These are phyloP conservation scores for Palythoa grandis DNA, from an alignment of 92 coral and sea anemone species.

Conservation along the genomic window DNA sequence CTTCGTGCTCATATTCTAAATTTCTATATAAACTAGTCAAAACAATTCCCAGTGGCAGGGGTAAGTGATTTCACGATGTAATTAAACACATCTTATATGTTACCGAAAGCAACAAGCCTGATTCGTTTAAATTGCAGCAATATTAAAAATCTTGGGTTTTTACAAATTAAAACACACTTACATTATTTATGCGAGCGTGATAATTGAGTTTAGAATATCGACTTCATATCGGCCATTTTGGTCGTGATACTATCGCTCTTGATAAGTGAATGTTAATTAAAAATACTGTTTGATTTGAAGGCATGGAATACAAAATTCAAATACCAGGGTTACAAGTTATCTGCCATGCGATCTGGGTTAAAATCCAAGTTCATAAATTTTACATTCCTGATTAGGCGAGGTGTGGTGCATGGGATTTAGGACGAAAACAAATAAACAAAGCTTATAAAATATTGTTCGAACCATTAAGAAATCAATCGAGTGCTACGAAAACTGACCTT, in stretches of 20 bases:
- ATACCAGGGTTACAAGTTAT: background rate
- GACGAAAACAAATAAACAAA: slow-evolving; percentile 33
- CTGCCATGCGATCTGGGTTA: background rate
- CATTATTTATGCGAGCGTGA: background rate
- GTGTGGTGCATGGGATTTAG: background rate
- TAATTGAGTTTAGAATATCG: background rate
- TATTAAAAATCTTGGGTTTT: background rate
- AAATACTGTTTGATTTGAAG: background rate
- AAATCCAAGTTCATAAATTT: background rate
- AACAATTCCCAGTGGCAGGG: background rate
- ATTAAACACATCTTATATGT: background rate
- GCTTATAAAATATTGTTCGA: background rate
- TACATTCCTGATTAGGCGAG: background rate
- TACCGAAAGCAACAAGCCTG: background rate
- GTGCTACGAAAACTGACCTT: slow-evolving; percentile 63
- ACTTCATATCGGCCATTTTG: background rate
- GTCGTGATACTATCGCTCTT: background rate
- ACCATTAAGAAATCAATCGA: background rate
- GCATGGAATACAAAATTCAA: background rate
- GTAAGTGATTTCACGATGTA: background rate
- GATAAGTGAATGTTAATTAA: background rate
- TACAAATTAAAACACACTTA: background rate
- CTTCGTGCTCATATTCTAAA: background rate
- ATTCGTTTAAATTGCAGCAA: background rate
- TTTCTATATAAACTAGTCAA: background rate